These are phyloP conservation scores for Chromobotia macracanthus DNA, from an alignment of 2,797 vertebrate species.

Conservation along the genomic window DNA sequence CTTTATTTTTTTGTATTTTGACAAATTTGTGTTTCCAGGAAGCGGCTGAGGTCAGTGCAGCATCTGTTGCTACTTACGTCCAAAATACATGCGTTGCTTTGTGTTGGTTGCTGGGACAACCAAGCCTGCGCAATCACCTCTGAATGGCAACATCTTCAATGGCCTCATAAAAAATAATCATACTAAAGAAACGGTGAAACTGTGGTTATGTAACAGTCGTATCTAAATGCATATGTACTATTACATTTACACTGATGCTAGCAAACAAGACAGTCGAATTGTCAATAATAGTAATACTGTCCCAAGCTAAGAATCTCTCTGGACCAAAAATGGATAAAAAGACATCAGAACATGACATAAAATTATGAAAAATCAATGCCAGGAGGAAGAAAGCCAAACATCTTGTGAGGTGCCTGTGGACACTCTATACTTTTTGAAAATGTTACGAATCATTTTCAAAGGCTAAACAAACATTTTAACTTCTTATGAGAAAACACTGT, in stretches of 20 bases:
- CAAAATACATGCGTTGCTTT: constrained; percentile 80
- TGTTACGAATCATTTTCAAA: too few relatives aligned
- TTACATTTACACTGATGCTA: not conserved
- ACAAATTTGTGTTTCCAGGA: constrained; percentile 94
- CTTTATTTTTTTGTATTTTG: constrained; percentile 87
- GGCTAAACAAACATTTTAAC: not conserved
- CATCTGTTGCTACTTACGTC: constrained; percentile 93
- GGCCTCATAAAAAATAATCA: constrained; percentile 68
- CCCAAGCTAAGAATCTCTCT: not conserved
- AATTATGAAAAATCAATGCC: constrained; percentile 31
- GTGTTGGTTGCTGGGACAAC: constrained; percentile 82
- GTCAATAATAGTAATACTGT: not conserved
- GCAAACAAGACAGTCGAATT: not conserved
- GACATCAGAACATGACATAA: constrained; percentile 9
- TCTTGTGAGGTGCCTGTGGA: constrained; percentile 56
- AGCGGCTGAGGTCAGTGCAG: constrained; percentile 89
- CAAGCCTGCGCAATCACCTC: constrained; percentile 80
- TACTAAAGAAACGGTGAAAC: constrained; percentile 4
- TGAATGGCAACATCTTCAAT: constrained; percentile 78
- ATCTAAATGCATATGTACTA: not conserved
- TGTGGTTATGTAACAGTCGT: not conserved
- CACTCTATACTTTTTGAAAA: not conserved
- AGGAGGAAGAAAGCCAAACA: constrained; percentile 68
- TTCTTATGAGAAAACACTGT: constrained; percentile 4
- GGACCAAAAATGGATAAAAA: not conserved